Percentiles rank a stretch among this genome's conserved stretches.
These are phyloP conservation scores for Platanista minor DNA, from an alignment of 2,113 vertebrate species.

Conservation along the genomic window DNA sequence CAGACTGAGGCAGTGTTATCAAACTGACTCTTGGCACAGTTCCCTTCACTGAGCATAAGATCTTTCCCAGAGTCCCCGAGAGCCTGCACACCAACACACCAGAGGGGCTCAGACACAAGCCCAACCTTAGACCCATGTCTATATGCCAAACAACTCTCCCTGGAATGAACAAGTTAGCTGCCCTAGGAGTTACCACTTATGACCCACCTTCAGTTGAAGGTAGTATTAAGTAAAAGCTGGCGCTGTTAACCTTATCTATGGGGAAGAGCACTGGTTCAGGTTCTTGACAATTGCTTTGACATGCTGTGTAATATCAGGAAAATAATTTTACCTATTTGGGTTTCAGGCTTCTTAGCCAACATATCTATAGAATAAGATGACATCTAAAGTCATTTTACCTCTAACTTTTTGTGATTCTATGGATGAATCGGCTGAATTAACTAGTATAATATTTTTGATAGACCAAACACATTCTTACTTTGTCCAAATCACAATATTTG, in stretches of 20 bases:
- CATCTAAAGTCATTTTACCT: neutral
- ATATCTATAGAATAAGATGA: neutral
- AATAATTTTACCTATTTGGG: neutral
- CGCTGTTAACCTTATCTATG: neutral
- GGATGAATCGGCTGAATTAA: neutral
- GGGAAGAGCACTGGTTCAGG: neutral
- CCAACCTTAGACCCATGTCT: neutral
- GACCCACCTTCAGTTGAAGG: neutral
- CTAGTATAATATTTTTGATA: neutral
- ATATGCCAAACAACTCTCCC: neutral
- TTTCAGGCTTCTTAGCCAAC: neutral
- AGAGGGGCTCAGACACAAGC: neutral
- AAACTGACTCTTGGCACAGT: neutral
- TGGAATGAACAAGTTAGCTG: neutral
- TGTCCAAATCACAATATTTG: neutral
- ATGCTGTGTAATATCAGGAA: neutral
- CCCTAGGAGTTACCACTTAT: neutral
- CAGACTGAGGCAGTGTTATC: neutral
- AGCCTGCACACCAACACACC: neutral
- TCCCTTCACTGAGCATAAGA: neutral
- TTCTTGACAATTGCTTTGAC: neutral
- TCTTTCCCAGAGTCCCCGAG: neutral
- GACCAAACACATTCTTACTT: neutral
- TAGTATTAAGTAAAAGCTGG: neutral
- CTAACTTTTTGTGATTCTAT: neutral